phyloP scores from a whole-genome alignment of 2,113 vertebrate species.

The Phrynocephalus versicolor region DNA sequence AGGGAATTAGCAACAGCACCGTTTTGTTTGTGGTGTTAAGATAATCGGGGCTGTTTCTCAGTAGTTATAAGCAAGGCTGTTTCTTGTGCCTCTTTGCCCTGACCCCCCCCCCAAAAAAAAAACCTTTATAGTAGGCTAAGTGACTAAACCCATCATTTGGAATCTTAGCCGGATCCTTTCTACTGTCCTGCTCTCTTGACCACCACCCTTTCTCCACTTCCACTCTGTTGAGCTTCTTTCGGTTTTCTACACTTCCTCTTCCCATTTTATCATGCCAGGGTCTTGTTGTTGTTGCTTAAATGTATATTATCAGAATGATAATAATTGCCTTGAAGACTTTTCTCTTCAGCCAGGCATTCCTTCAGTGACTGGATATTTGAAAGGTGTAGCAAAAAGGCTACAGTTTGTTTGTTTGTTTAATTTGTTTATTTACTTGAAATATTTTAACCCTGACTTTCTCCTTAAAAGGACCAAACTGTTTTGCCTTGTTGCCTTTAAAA shows the following conservation, averaged over 20 bases:
- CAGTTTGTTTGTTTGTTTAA: too few relatives aligned
- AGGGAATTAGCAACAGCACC: too few relatives aligned
- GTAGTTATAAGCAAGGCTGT: background rate
- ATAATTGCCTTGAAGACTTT: too few relatives aligned
- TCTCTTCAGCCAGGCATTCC: too few relatives aligned
- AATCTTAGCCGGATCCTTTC: background rate
- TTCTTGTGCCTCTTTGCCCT: background rate
- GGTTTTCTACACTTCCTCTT: background rate
- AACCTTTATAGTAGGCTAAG: background rate
- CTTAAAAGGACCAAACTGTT: too few relatives aligned
- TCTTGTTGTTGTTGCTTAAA: background rate
- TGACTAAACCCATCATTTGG: background rate
- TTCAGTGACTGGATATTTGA: too few relatives aligned
- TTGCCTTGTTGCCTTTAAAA: too few relatives aligned
- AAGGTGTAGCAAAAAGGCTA: too few relatives aligned
- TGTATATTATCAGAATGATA: background rate
- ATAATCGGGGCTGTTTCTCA: background rate
- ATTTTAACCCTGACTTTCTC: too few relatives aligned
- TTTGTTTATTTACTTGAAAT: too few relatives aligned
- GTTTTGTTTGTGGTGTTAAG: background rate
- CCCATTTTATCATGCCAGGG: background rate
- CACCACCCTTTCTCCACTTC: too few relatives aligned
- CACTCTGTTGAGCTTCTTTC: background rate
- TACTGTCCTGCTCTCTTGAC: background rate
- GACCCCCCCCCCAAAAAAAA: background rate